Percentiles rank a stretch among this genome's conserved stretches.
Evolutionary conservation across 2,113 vertebrate genomes (phyloP).

Genomic region (Casuarius casuarius): DNA sequence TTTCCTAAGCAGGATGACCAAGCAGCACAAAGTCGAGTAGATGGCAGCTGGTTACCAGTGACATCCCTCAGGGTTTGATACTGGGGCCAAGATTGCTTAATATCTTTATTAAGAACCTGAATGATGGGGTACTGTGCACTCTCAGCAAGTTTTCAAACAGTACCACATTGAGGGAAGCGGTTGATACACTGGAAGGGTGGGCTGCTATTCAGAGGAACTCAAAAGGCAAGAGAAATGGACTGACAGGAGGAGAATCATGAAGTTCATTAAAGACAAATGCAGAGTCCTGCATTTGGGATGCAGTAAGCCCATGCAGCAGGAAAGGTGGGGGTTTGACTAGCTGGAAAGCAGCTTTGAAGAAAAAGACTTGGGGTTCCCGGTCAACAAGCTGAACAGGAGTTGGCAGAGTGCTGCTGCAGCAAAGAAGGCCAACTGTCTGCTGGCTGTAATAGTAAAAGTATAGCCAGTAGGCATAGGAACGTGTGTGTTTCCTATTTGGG

Average conservation of each 20-base stretch:
- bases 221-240: neutral
- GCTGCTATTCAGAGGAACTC: neutral
- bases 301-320: neutral
- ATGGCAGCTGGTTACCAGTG: neutral
- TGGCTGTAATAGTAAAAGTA: neutral
- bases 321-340: neutral
- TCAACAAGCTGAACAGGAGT: neutral
- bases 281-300: neutral
- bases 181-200: neutral
- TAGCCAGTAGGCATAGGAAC: neutral
- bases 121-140: neutral
- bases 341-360: neutral
- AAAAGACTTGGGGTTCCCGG: neutral
- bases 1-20: neutral
- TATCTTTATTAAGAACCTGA: neutral
- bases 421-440: accelerated
- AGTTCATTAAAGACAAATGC: neutral
- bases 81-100: neutral
- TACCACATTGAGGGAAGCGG: neutral
- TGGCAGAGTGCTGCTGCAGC: neutral
- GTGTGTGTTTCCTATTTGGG: neutral
- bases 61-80: neutral
- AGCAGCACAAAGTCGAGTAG: neutral
- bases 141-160: neutral
- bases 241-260: neutral